Evolutionary conservation across 2,113 vertebrate genomes (phyloP).

Genomic region (Ibidorhyncha struthersii): DNA sequence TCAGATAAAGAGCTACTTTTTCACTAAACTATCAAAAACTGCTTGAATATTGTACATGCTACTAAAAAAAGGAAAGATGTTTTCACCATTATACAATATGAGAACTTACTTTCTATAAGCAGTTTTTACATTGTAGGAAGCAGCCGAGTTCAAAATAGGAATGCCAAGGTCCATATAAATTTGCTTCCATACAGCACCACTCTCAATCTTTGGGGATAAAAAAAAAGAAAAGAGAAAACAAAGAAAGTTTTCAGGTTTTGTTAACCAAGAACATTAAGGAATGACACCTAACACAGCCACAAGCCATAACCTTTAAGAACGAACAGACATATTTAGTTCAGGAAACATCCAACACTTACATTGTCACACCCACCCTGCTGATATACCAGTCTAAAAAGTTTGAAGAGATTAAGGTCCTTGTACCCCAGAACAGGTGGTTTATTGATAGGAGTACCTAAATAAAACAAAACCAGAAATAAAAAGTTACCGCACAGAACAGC

Average conservation of each 20-base stretch:
- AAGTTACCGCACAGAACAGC: not conserved
- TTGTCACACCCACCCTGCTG: slow-evolving; percentile 94
- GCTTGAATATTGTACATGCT: not conserved
- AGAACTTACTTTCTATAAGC: slow-evolving; percentile 96
- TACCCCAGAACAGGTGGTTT: slow-evolving; percentile 98
- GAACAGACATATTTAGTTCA: not conserved
- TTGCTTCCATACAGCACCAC: slow-evolving; percentile 97
- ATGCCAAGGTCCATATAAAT: slow-evolving; percentile 99
- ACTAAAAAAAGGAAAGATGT: not conserved
- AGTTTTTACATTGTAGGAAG: slow-evolving; percentile 98
- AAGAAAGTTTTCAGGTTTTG: not conserved
- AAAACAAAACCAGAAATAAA: slow-evolving; percentile 9
- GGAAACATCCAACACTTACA: slow-evolving; percentile 74
- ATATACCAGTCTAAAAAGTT: slow-evolving; percentile 94
- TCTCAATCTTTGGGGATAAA: slow-evolving; percentile 86
- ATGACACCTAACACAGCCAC: not conserved
- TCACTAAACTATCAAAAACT: not conserved
- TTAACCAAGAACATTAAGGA: not conserved
- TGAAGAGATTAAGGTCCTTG: slow-evolving; percentile 98
- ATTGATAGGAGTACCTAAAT: slow-evolving; percentile 95
- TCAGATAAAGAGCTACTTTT: not conserved
- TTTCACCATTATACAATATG: not conserved
- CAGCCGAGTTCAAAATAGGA: slow-evolving; percentile 97
- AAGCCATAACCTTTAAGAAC: not conserved
- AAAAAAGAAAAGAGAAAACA: too few species aligned